A percentile compares a stretch with the other conserved stretches of the same genome.
Evolutionary conservation across 2,888 invertebrate genomes (phyloP).

Genomic region (Rhamnusium bicolor): DNA sequence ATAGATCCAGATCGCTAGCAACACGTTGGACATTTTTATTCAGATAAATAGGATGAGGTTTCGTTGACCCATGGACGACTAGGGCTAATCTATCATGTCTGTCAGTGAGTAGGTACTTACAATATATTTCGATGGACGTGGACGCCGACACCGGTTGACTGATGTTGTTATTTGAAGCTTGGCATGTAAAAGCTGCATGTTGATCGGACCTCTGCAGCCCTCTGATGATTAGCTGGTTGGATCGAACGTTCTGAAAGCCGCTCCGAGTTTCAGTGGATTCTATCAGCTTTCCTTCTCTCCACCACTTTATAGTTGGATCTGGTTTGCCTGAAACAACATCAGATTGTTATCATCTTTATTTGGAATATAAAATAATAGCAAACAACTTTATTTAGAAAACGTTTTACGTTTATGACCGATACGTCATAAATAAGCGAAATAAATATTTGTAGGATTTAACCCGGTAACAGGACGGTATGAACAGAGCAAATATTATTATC

Average conservation of each 20-base stretch:
- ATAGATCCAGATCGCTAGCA: slow-evolving; percentile 16
- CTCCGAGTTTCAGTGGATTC: slow-evolving; percentile 75
- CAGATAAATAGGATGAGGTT: slow-evolving; percentile 21
- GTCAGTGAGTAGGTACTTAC: slow-evolving; percentile 73
- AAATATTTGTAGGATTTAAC: too few species aligned
- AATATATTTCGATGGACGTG: slow-evolving; percentile 83
- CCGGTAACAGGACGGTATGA: too few species aligned
- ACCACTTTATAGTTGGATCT: slow-evolving; percentile 83
- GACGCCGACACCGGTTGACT: slow-evolving; percentile 80
- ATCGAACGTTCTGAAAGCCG: slow-evolving; percentile 72
- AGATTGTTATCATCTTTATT: background rate
- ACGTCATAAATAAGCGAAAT: too few species aligned
- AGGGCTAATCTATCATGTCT: slow-evolving; percentile 36
- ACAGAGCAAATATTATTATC: too few species aligned
- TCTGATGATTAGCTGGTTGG: slow-evolving; percentile 76
- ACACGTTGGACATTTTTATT: slow-evolving; percentile 29
- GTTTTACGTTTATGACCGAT: too few species aligned
- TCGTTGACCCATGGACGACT: slow-evolving; percentile 17
- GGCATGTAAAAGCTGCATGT: slow-evolving; percentile 83
- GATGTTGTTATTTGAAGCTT: slow-evolving; percentile 84
- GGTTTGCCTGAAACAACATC: slow-evolving; percentile 77
- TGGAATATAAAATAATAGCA: too few species aligned
- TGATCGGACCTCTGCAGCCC: slow-evolving; percentile 81
- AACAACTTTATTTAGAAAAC: too few species aligned
- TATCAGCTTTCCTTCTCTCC: slow-evolving; percentile 79